phyloP scores from a whole-genome alignment of 2,888 invertebrate genomes.

The Callosobruchus maculatus region DNA sequence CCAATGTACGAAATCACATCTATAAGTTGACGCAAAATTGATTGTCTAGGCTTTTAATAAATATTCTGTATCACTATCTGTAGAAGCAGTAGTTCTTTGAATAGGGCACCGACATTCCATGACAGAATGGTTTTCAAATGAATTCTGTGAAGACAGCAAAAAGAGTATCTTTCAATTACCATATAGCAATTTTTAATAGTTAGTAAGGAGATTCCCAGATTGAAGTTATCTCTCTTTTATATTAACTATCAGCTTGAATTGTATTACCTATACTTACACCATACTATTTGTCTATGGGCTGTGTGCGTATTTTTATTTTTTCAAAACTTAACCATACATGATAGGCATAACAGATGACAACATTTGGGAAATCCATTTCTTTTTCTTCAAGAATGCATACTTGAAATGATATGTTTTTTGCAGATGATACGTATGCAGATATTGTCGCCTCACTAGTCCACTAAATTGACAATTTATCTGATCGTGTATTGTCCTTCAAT shows the following conservation, averaged over 20 bases:
- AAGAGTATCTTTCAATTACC: neutral
- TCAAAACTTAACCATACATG: neutral
- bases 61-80: too few species aligned
- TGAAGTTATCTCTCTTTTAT: neutral
- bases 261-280: neutral
- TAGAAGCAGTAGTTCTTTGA: too few species aligned
- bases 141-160: neutral
- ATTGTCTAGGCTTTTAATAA: too few species aligned
- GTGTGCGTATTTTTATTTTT: constrained; percentile 39
- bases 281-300: constrained; percentile 45
- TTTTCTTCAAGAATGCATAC: neutral
- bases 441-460: neutral
- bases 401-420: neutral
- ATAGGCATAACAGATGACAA: neutral
- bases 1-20: too few species aligned
- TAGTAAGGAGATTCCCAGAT: neutral
- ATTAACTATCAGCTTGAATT: neutral
- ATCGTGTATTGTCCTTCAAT: too few species aligned
- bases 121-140: too few species aligned
- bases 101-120: too few species aligned
- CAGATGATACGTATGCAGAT: neutral
- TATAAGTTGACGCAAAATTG: too few species aligned
- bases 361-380: neutral
- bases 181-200: neutral
- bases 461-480: neutral